Evolutionary conservation across 1,140 invertebrate genomes (phyloP), one percentile per base, ranked within the genome.

Genomic region (Copidosoma floridanum): DNA sequence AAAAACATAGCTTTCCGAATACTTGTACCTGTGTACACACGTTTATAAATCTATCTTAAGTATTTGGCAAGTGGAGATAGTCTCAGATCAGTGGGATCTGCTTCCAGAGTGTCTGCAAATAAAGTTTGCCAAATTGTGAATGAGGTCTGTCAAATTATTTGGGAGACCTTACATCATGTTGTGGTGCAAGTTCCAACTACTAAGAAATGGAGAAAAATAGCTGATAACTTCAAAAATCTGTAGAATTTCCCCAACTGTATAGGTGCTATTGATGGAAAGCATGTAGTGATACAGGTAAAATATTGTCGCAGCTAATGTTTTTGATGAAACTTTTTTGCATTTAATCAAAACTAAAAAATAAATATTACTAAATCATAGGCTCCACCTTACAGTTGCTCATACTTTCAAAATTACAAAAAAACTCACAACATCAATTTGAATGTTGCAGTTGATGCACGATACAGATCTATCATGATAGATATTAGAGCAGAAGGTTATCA

Each of bases 391-490:
- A 63, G 57, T 55, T 78, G 78, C 20, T 77, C 74, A 10, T 26
- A 53, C 24, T 82, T 71, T 66, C 80, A 69, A 57, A 81, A 81
- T 66, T 83, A 82, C 66, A 82, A 82, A 64, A 61, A 71, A 5
- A 67, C 64, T 43, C 73, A 74, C 63, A 79, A 73, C 51, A 73
- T 82, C 7, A 76, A 82, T 21, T 67, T 83, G 47, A 67, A 82
- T 46, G 81, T 74, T 47, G 50, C 81, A 2, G 77, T 72, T 48
- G 79, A 83, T 68, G 78, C 77, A 26, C 63, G 81, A 43, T 80
- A 75, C 55, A 72, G 68, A 63, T 82, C 82, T 70, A 67, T 72
- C 7, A 68, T 71, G 26, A 68, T 82, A 27, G 75, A 82, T 64
- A 68, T 82, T 41, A 79, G 79, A 55, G 68, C 69, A 24, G 68